Evolutionary conservation across 2,113 vertebrate species (phyloP), one percentile per base, ranked within the genome.

Genomic region (Aspidoscelis tigris): DNA sequence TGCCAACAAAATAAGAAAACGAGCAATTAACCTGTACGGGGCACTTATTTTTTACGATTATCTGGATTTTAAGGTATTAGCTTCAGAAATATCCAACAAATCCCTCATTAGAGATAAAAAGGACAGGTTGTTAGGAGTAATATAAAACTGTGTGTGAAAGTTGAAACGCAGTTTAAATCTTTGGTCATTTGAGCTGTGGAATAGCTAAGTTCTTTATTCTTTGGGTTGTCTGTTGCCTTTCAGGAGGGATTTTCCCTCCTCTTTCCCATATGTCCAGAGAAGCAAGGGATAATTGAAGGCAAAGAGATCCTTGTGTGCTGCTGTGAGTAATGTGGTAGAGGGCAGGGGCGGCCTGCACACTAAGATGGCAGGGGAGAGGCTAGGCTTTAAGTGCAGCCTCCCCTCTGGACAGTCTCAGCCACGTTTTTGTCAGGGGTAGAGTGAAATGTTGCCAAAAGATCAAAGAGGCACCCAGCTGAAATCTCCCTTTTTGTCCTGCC

Each of bases 231-330:
- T 87, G 87, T 75, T 74, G 24, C 89, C 91, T 77, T 88, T 83
- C 80, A 20, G 85, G 85, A 39, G 88, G 91, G 92, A 70, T 77
- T 93, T 90, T 65, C 21, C 4, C 43, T 39, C 71, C 20, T 6
- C 91, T 95, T 96, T 96, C 95, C 91, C 95, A 95, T 95, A 94
- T 92, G 78, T 91, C 87, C 84, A 84, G 95, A 93, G 93, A 94
- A 41, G 84, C 58, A 77, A 16, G 2, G 74, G 85, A 81, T 81
- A 65, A 69, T 0, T 41, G 1, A 2, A 89, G 89, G 96, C 95
- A 96, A 96, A 96, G 95, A 92, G 8, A 91, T 88, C 89, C 92
- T 96, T 96, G 94, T 96, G 81, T 74, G 0, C 84, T 24, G 50
- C 14, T 64, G 44, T 85, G 72, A 78, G 20, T 58, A 81, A 76